A percentile compares a stretch with the other conserved stretches of the same genome.
phyloP scores from a whole-genome alignment of 2,888 invertebrate genomes.

The Brenthis hecate region DNA sequence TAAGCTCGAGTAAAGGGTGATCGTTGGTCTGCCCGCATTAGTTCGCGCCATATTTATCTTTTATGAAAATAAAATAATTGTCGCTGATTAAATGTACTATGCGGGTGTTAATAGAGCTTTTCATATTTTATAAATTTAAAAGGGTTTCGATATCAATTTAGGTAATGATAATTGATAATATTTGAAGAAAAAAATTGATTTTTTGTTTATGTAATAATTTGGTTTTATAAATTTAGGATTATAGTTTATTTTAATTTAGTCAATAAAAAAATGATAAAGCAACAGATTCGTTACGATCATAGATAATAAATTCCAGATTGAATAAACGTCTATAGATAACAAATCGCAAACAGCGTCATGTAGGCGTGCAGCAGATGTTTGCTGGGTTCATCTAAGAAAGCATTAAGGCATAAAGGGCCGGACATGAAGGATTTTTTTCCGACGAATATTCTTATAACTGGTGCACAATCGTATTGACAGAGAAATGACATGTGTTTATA shows the following conservation, averaged over 20 bases:
- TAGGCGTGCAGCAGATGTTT: slow-evolving; percentile 71
- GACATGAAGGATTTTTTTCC: slow-evolving; percentile 63
- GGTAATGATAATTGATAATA: background rate
- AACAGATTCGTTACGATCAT: slow-evolving; percentile 24
- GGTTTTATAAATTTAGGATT: background rate
- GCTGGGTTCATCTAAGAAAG: slow-evolving; percentile 54
- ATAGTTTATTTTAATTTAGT: background rate
- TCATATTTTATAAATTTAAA: slow-evolving; percentile 36
- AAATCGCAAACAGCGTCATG: slow-evolving; percentile 46
- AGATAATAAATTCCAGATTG: slow-evolving; percentile 43
- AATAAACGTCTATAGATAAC: slow-evolving; percentile 41
- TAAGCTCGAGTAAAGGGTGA: slow-evolving; percentile 68
- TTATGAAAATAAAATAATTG: slow-evolving; percentile 78
- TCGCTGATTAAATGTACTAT: slow-evolving; percentile 69
- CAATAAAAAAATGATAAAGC: background rate
- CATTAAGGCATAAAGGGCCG: slow-evolving; percentile 61
- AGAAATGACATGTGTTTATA: slow-evolving; percentile 28
- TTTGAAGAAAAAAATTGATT: background rate
- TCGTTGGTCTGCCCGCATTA: slow-evolving; percentile 75
- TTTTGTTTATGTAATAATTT: no score
- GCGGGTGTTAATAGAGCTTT: slow-evolving; percentile 58
- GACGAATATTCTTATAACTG: slow-evolving; percentile 70
- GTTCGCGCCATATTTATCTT: slow-evolving; percentile 57
- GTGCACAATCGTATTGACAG: slow-evolving; percentile 45
- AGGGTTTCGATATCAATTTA: slow-evolving; percentile 35